Evolutionary conservation across 2,113 vertebrate species (phyloP), one percentile per base, ranked within the genome.

Genomic region (Eudyptes chrysolophus): DNA sequence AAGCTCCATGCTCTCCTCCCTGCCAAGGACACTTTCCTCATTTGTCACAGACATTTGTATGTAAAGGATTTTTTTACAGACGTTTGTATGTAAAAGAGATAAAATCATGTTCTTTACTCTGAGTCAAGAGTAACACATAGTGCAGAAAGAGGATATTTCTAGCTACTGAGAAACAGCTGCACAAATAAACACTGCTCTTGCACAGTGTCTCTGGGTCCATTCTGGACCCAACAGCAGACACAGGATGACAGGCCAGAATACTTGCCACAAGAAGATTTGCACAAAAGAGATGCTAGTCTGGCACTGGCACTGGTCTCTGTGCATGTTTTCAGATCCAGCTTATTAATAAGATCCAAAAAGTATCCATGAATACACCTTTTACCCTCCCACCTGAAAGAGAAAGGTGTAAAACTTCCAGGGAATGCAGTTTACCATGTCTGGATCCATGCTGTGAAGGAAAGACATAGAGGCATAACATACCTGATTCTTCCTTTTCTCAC

Each of bases 151-250:
- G 15, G 5, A 30, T 26, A 30, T 72, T 61, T 64, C 19, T 27
- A 84, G 13, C 18, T 48, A 9, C 2, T 6, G 44, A 76, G 42
- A 57, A 22, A 54, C 13, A 58, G 32, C 27, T 68, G 27, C 36
- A 81, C 40, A 61, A 74, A 64, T n/a, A 29, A 76, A 32, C 17
- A 44, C 16, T 49, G 12, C 8, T 70, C 25, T 55, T 49, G 7
- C n/a, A 42, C 0, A 0, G 9, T 19, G 15, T 55, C 11, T 71
- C 44, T 30, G 27, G 7, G 38, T 75, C 46, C 29, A 22, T 10
- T 79, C 20, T 64, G 27, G 29, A 84, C 22, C 16, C 46, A 87
- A 19, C 6, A 61, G 19, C 26, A 78, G 48, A 16, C 7, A 25
- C 24, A 36, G 25, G 14, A 48, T 60, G 51, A 60, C 26, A 20